Percentiles rank a stretch among this genome's conserved stretches.
phyloP scores from a whole-genome alignment of 1,140 invertebrate genomes.

The Trachymyrmex septentrionalis region DNA sequence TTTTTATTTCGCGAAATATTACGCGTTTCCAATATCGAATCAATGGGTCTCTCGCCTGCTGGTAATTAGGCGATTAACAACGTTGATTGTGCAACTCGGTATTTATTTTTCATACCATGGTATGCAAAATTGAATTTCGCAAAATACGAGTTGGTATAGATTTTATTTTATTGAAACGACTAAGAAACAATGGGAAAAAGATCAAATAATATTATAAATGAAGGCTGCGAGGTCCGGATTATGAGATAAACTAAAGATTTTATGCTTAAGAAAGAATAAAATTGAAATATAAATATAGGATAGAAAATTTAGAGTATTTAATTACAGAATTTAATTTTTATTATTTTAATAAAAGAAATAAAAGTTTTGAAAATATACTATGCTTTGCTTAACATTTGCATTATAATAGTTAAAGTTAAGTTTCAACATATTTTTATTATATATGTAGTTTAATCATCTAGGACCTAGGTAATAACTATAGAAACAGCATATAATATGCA shows the following conservation, averaged over 20 bases:
- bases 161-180: not conserved
- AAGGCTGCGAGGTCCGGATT: not conserved
- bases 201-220: not conserved
- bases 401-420: no score
- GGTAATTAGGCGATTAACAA: slow-evolving; percentile 45
- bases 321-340: not conserved
- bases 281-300: not conserved
- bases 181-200: not conserved
- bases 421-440: no score
- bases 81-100: slow-evolving; percentile 19
- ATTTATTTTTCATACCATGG: slow-evolving; percentile 21
- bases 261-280: not conserved
- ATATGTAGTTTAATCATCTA: no score
- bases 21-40: slow-evolving; percentile 17
- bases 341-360: not conserved
- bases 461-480: no score
- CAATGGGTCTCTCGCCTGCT: not conserved
- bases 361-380: not conserved
- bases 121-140: not conserved
- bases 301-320: not conserved
- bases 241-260: not conserved
- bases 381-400: not conserved
- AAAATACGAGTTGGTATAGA: not conserved
- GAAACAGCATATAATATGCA: no score
- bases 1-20: slow-evolving; percentile 47